Conservation (phyloP, 2,797 vertebrate species). For the Clarias fuscus region DNA sequence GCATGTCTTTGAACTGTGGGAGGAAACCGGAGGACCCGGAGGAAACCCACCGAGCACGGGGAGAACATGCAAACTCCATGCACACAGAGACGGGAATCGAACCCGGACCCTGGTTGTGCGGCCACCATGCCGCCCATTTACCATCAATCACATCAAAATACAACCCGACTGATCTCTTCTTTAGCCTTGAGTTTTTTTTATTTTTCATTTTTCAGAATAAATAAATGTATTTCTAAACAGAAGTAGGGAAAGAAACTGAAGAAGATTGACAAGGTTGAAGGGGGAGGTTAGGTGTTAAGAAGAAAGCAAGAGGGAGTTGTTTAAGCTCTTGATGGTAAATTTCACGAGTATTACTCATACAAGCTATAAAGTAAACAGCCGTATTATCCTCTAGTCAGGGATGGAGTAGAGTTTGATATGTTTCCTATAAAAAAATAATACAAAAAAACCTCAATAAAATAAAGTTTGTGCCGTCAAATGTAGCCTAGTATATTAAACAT, state of each 20-base stretch:
- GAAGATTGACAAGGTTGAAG: not conserved
- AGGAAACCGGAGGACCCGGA: too few relatives aligned
- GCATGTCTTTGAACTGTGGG: too few relatives aligned
- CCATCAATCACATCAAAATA: not conserved
- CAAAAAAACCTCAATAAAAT: too few relatives aligned
- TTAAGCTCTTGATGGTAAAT: not conserved
- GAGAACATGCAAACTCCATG: too few relatives aligned
- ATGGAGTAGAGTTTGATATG: not conserved
- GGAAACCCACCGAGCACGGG: too few relatives aligned
- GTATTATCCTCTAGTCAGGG: not conserved
- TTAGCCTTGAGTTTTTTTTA: not conserved
- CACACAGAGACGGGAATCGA: too few relatives aligned
- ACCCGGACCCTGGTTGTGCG: too few relatives aligned
- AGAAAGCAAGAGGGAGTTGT: not conserved
- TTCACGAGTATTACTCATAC: not conserved
- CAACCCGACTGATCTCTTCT: not conserved
- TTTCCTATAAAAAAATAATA: not conserved
- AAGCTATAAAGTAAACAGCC: not conserved
- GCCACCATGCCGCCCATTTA: not conserved
- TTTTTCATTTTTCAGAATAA: too few relatives aligned
- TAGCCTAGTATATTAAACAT: not conserved
- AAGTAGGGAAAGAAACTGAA: not conserved
- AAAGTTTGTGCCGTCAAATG: not conserved
- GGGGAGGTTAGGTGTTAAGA: not conserved
- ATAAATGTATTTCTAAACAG: not conserved